Evolutionary conservation across 2,113 vertebrate species (phyloP), one percentile per base, ranked within the genome.

Genomic region (Ascaphus truei): DNA sequence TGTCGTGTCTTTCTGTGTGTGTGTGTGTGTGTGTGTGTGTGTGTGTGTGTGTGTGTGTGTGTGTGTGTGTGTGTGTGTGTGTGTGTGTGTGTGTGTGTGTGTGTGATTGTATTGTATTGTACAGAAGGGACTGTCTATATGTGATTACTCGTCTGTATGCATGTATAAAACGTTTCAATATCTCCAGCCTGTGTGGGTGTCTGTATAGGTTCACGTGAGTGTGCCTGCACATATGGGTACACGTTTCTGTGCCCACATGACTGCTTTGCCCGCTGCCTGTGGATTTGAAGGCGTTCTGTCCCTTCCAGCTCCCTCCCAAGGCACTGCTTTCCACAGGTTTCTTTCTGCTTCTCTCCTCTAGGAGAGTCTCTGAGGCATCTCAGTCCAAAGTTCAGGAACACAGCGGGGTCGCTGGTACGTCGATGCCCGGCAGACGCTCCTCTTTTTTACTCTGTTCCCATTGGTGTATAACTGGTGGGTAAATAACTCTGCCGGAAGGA

Each of bases 381-480:
- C 41, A 15, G 22, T n/a, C 15, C 22, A 66, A 36, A 26, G 36
- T 75, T 86, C 73, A 85, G 51, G 83, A 86, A 15, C 78, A 77
- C 30, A 39, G 68, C 3, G 79, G 72, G 0, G 62, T 57, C 0
- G 73, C 77, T 31, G 79, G 81, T n/a, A 77, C 79, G 36, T 82
- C 73, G 71, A 76, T 78, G 0, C 78, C 77, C 50, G 83, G 72
- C 31, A 82, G 69, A 5, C 52, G 60, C 48, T 77, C 75, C 1
- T 26, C 48, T 2, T 43, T 78, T 68, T 74, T 80, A 2, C 76
- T 81, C 11, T 45, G 71, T 72, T 83, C 84, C 87, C 85, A 89
- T 12, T 73, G 81, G 62, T 79, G 72, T 45, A 77, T 3, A 0
- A 81, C 25, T 11, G 75, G 82, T 3, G 83, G 86, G 2, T 88